Evolutionary conservation across 2,113 vertebrate species (phyloP).

Genomic region (Spermophilus dauricus): DNA sequence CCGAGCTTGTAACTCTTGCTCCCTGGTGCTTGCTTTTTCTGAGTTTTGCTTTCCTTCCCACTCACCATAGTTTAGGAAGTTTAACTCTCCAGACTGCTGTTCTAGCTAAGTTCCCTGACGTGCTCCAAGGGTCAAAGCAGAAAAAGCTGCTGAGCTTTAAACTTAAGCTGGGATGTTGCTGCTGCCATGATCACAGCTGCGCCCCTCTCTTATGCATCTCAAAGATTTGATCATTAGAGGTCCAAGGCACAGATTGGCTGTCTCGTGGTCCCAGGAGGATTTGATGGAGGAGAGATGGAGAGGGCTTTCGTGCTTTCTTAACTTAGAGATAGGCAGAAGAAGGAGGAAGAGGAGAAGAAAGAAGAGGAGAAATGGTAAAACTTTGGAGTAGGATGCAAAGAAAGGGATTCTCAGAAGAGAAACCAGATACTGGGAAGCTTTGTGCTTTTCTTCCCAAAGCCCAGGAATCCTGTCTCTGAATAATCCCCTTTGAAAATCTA

Average conservation of each 20-base stretch:
- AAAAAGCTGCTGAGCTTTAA: not conserved
- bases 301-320: not conserved
- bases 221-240: not conserved
- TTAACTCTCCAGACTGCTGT: not conserved
- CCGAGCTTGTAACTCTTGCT: not conserved
- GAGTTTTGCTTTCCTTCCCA: slow-evolving; percentile 37
- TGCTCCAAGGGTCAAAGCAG: not conserved
- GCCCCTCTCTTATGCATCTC: not conserved
- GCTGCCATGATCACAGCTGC: not conserved
- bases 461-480: slow-evolving; percentile 1
- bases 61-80: slow-evolving; percentile 29
- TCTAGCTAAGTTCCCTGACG: not conserved
- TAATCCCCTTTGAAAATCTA: not conserved
- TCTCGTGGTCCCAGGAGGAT: not conserved
- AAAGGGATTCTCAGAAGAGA: not conserved
- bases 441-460: not conserved
- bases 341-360: not conserved
- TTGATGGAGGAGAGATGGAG: not conserved
- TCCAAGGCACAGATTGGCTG: not conserved
- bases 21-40: not conserved
- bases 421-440: not conserved
- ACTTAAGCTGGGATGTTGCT: not conserved
- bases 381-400: not conserved
- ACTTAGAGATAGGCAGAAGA: not conserved
- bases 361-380: not conserved